Evolutionary conservation across 2,888 invertebrate species (phyloP), one percentile per base, ranked within the genome.

Genomic region (Cephus sareptanus): DNA sequence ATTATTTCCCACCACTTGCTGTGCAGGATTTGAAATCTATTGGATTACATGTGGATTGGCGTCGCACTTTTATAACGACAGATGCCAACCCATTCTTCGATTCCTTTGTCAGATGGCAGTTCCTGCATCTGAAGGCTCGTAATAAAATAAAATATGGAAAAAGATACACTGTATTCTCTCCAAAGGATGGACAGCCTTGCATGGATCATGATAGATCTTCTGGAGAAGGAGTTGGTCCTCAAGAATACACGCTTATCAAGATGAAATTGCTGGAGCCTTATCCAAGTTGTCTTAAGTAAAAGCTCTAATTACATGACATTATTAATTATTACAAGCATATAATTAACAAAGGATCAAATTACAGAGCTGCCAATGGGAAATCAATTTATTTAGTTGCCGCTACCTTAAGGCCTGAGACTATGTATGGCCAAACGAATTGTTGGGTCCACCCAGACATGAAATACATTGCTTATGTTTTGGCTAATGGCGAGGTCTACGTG

Each of bases 361-460:
- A 80, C 84, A 95, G 95, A 80, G 81, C 90, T 74, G 91, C 94
- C 82, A 87, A 92, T 83, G 92, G 92, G 75, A 93, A 94, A 89
- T 90, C 93, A 80, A 93, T 98, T n/a, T 97, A 93, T 90, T 93
- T 99, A 80, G 98, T 99, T 15, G 99, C 99, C 31, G 99, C 99
- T 12, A 99, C 99, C 9, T 93, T 99, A n/a, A 94, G 99, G 79
- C 99, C 99, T 1, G 99, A 99, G 93, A 99, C 99, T 1, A 99
- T 99, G 99, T 99, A 99, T 90, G 99, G 99, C 0, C 99, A 99
- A 93, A 99, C 99, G 0, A 99, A 99, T 91, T 99, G 99, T 91
- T 99, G 99, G 98, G 92, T 99, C 4, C 96, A 96, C 88, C 99
- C 99, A 0, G 98, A 99, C 89, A 97, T 99, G 89, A 95, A 94